Evolutionary conservation across 2,888 invertebrate species (phyloP).

Genomic region (Tipula confusa): DNA sequence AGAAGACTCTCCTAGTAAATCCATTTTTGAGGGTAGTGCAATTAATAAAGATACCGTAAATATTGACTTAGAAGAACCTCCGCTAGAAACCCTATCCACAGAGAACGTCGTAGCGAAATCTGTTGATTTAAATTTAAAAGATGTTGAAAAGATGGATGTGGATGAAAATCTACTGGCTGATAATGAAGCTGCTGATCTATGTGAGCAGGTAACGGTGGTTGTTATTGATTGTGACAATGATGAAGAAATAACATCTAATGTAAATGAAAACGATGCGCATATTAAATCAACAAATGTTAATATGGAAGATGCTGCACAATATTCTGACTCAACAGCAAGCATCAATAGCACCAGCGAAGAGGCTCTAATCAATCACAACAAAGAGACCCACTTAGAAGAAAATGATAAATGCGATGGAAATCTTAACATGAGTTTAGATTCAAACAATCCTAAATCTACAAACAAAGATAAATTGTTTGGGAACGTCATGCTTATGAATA

Average conservation of each 20-base stretch:
- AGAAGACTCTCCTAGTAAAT: background rate
- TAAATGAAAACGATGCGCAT: background rate
- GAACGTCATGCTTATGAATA: constrained; percentile 31
- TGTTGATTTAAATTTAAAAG: background rate
- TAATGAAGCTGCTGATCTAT: background rate
- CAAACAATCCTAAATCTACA: background rate
- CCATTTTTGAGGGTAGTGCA: background rate
- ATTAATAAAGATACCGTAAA: background rate
- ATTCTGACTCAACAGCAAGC: constrained; percentile 4
- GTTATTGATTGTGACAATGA: constrained; percentile 3
- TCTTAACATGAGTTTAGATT: background rate
- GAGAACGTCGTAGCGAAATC: background rate
- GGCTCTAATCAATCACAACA: background rate
- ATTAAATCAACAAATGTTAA: background rate
- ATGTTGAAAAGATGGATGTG: background rate
- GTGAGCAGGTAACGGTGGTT: background rate
- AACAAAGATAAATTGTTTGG: constrained; percentile 4
- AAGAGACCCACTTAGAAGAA: background rate
- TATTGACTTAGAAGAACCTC: background rate
- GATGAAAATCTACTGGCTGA: background rate
- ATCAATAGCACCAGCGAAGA: background rate
- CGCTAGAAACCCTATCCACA: background rate
- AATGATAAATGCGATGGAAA: background rate
- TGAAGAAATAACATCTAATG: constrained; percentile 8
- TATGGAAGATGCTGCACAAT: background rate